Conservation (phyloP, 2,888 invertebrate genomes). For the Drosophila imparisetae region DNA sequence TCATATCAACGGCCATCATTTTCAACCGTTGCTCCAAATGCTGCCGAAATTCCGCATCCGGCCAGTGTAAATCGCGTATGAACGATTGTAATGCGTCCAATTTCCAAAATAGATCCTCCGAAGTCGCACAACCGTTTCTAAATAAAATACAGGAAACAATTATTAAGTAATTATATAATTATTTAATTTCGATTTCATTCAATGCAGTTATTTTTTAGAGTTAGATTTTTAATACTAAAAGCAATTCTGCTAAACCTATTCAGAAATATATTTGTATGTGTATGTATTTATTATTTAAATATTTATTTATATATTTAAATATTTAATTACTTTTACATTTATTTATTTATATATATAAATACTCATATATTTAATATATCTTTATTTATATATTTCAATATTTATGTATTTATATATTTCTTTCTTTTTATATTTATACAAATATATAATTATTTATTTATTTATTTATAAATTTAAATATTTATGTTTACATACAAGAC, state of each 20-base stretch:
- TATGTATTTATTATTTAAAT: background rate
- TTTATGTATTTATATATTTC: background rate
- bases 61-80: slow-evolving; percentile 99
- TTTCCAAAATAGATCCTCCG: slow-evolving; percentile 99
- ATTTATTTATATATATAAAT: background rate
- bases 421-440: background rate
- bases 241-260: slow-evolving; percentile 4
- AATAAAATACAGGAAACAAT: slow-evolving; percentile 2
- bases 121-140: slow-evolving; percentile 98
- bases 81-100: slow-evolving; percentile 99
- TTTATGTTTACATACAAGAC: background rate
- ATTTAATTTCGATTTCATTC: background rate
- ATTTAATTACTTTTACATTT: background rate
- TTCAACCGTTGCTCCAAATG: slow-evolving; percentile 98
- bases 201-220: background rate
- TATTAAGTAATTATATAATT: background rate
- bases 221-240: background rate
- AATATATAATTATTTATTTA: background rate
- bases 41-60: slow-evolving; percentile 97
- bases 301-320: background rate
- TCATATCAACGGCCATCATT: slow-evolving; percentile 99
- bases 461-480: background rate
- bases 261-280: background rate
- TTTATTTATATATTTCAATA: background rate
- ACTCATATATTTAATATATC: background rate